These are phyloP conservation scores for Oreochromis tanganicae DNA, from an alignment of 2,113 vertebrate genomes.

Conservation along the genomic window DNA sequence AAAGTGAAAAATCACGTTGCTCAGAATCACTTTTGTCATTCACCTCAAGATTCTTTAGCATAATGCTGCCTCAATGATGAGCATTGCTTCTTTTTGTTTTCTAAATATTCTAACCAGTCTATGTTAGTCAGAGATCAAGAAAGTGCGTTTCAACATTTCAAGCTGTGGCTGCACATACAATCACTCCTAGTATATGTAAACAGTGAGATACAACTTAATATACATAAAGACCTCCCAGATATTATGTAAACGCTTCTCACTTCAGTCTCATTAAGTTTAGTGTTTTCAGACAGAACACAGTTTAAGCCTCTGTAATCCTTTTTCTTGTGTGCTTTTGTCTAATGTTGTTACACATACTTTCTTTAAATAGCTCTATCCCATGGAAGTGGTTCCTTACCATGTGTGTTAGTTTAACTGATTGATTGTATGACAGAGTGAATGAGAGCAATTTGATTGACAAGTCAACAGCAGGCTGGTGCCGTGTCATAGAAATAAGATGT, in stretches of 20 bases:
- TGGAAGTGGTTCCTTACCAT: background rate
- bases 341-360: slow-evolving; percentile 15
- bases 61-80: background rate
- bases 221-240: slow-evolving; percentile 64
- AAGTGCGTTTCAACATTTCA: background rate
- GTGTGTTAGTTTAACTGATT: slow-evolving; percentile 24
- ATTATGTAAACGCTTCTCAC: background rate
- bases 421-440: background rate
- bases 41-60: background rate
- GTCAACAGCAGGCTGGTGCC: slow-evolving; percentile 19
- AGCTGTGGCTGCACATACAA: background rate
- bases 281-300: slow-evolving; percentile 31
- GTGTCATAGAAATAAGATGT: slow-evolving; percentile 72
- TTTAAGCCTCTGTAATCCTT: slow-evolving; percentile 13
- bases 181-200: slow-evolving; percentile 59
- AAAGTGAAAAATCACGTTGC: background rate
- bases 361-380: slow-evolving; percentile 1
- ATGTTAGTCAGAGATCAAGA: background rate
- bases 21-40: background rate
- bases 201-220: slow-evolving; percentile 57
- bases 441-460: slow-evolving; percentile 38
- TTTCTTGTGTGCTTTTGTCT: slow-evolving; percentile 4
- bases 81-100: background rate
- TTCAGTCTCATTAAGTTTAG: slow-evolving; percentile 13
- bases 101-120: background rate